A percentile compares a stretch with the other conserved stretches of the same genome.
Evolutionary conservation across 2,797 vertebrate species (phyloP).

Genomic region (Botia almorhae): DNA sequence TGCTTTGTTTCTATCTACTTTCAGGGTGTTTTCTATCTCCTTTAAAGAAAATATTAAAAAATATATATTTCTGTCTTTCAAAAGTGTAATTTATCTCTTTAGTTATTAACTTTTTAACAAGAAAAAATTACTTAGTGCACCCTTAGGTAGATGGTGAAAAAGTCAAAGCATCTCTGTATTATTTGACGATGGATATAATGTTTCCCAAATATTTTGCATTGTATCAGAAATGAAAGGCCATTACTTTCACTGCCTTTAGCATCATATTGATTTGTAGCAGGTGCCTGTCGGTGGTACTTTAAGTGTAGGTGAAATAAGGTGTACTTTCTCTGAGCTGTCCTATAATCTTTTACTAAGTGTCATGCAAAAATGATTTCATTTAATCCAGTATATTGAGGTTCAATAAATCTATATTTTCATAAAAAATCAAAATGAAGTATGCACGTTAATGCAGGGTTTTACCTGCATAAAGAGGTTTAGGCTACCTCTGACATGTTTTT

Average conservation of each 20-base stretch:
- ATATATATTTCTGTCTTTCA: not conserved
- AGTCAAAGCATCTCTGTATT: too few species aligned
- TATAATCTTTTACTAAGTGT: constrained; percentile 7
- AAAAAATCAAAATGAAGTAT: not conserved
- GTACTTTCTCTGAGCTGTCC: constrained; percentile 4
- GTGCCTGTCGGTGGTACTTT: not conserved
- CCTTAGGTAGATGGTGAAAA: constrained; percentile 9
- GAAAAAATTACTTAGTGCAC: constrained; percentile 33
- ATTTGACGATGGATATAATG: not conserved
- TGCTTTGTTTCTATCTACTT: too few species aligned
- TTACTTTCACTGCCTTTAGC: not conserved
- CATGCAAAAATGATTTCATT: not conserved
- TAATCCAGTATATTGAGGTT: constrained; percentile 8
- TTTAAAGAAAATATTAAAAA: too few species aligned
- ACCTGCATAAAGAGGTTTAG: not conserved
- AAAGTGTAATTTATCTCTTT: not conserved
- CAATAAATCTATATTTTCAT: not conserved
- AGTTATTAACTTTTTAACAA: not conserved
- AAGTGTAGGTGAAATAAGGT: not conserved
- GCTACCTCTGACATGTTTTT: not conserved
- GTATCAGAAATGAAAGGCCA: not conserved
- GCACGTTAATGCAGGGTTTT: not conserved
- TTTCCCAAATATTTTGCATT: not conserved
- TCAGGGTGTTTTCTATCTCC: too few species aligned
- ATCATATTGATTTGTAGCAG: constrained; percentile 30